These are phyloP conservation scores for Pandemis heparana DNA, from an alignment of 2,888 invertebrate genomes.

Conservation along the genomic window DNA sequence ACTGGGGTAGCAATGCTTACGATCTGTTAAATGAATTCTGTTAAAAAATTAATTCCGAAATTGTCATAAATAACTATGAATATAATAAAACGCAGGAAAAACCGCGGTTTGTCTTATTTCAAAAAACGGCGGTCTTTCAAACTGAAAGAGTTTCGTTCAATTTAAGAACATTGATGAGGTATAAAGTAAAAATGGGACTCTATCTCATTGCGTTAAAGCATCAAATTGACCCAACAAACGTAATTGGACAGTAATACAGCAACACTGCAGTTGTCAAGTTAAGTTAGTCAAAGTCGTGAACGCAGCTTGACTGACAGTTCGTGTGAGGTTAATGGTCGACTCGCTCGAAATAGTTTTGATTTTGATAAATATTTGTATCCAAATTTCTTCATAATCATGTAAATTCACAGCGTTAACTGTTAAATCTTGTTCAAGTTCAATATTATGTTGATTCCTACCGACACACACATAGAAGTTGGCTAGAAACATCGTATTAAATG, in stretches of 20 bases:
- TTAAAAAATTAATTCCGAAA: background rate
- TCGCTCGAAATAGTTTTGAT: slow-evolving; percentile 63
- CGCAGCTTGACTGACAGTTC: slow-evolving; percentile 59
- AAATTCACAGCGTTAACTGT: slow-evolving; percentile 53
- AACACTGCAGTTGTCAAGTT: slow-evolving; percentile 18
- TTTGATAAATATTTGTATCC: slow-evolving; percentile 66
- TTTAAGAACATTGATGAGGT: background rate
- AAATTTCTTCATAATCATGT: slow-evolving; percentile 60
- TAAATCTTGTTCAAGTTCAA: slow-evolving; percentile 52
- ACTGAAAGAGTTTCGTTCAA: background rate
- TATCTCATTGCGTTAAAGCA: background rate
- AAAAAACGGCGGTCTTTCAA: background rate
- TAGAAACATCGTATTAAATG: slow-evolving; percentile 53
- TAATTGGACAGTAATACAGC: background rate
- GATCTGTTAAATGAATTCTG: background rate
- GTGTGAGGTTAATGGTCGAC: slow-evolving; percentile 75
- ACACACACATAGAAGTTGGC: slow-evolving; percentile 45
- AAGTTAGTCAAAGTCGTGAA: background rate
- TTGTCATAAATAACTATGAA: no score
- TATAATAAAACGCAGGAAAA: no score
- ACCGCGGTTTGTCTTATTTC: background rate
- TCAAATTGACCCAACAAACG: background rate
- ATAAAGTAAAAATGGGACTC: slow-evolving; percentile 7
- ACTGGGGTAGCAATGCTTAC: background rate
- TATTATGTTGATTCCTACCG: slow-evolving; percentile 51